Base-by-base conservation (phyloP, 2,888 invertebrate genomes). In the Achlya flavicornis region DNA sequence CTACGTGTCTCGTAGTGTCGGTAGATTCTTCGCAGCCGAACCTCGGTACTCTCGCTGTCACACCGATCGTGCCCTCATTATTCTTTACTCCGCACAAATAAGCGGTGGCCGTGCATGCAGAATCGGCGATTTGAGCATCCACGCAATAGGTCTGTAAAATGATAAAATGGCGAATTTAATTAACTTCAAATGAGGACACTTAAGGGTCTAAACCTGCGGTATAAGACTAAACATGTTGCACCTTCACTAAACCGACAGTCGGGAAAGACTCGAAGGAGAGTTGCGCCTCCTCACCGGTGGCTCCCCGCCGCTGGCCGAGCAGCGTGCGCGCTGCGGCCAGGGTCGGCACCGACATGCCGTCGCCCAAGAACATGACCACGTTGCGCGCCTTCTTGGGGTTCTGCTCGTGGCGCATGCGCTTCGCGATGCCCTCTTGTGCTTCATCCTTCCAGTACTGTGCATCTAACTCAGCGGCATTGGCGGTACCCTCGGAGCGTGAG, bases 101-200 rank as follows among this genome's bases (percentile, higher is more conserved):
- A 0, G 96, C 96, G 0, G 96, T 96, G 0, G 96, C 95, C 1
- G 96, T 94, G 70, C 95, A 96, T 1, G 97, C 96, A 0, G 96
- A 97, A 83, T 97, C 97, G 0, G 97, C 93, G 0, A 96, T 95
- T 88, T 96, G 95, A 43, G 87, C 89, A 84, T 96, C 92, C 60
- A 95, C 94, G 80, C 95, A 95, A 79, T 95, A 95, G 0, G 95
- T 95, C 94, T 95, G 69, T 11, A 77, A 69, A 3, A 41, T 41
- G 12, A 11, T 1, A 38, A 12, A 12, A 5, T 5, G 3, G 11
- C 10, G 7, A 38, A 38, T 12, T 12, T 12, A 6, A 41, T 10
- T 41, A 3, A 5, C 1, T 38, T 41, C n/a, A n/a, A n/a, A n/a
- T n/a, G n/a, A n/a, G n/a, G n/a, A n/a, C n/a, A n/a, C n/a, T n/a